Evolutionary conservation across 1,140 invertebrate genomes (phyloP).

Genomic region (Caerostris extrusa): DNA sequence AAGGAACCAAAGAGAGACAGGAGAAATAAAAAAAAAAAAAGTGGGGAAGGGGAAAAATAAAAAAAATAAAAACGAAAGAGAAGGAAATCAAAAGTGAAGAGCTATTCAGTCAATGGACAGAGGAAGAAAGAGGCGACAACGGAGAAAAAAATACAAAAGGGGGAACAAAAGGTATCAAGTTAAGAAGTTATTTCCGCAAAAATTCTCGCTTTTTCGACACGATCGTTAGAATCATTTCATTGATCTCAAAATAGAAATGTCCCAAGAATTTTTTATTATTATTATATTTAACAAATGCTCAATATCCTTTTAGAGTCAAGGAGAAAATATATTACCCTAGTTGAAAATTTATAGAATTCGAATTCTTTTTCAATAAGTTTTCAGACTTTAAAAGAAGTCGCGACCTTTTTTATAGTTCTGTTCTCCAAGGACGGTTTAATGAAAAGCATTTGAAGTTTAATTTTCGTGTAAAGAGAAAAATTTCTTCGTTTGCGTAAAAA

Average conservation of each 20-base stretch:
- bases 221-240: too few species aligned
- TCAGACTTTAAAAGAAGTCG: too few species aligned
- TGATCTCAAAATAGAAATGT: too few species aligned
- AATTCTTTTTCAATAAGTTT: not conserved
- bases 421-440: too few species aligned
- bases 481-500: too few species aligned
- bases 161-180: conserved; percentile 53
- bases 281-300: too few species aligned
- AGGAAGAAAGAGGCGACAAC: not conserved
- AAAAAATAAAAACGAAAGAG: not conserved
- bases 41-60: not conserved
- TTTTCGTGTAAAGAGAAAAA: too few species aligned
- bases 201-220: not conserved
- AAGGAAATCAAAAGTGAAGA: conserved; percentile 53
- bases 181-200: conserved; percentile 50
- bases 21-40: conserved; percentile 8
- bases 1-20: not conserved
- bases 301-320: too few species aligned
- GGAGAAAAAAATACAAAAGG: not conserved
- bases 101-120: not conserved
- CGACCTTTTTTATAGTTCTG: too few species aligned
- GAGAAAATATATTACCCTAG: too few species aligned
- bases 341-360: too few species aligned
- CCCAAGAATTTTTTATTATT: not conserved
- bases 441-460: too few species aligned